Evolutionary conservation across 2,113 vertebrate species (phyloP).

Genomic region (Pedionomus torquatus): DNA sequence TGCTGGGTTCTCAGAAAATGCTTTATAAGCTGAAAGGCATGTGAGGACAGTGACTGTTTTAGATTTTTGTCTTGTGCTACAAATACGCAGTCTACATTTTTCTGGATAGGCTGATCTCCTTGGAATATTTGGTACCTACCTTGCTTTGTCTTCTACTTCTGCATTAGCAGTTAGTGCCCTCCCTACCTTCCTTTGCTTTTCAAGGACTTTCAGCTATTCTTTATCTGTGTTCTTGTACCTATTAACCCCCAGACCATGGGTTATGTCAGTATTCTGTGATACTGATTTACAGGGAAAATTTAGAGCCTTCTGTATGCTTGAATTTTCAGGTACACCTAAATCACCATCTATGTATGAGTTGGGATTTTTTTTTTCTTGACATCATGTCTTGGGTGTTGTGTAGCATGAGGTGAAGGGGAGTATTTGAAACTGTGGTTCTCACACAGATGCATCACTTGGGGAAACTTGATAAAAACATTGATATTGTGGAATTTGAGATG

Average conservation of each 20-base stretch:
- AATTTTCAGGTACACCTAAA: background rate
- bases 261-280: background rate
- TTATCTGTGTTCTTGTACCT: background rate
- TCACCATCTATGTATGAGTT: background rate
- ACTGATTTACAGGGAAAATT: background rate
- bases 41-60: background rate
- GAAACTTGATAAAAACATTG: background rate
- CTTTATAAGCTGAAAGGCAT: background rate
- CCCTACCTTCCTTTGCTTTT: background rate
- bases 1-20: background rate
- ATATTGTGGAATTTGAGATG: background rate
- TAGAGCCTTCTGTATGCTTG: background rate
- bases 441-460: background rate
- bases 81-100: background rate
- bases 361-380: background rate
- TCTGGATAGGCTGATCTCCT: background rate
- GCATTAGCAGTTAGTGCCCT: background rate
- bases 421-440: background rate
- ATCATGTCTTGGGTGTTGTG: background rate
- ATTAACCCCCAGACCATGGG: background rate
- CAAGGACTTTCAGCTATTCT: background rate
- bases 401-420: background rate
- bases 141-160: background rate
- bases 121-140: background rate
- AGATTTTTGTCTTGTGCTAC: background rate